These are phyloP conservation scores for Acronicta aceris DNA, from an alignment of 2,888 invertebrate genomes.

Conservation along the genomic window DNA sequence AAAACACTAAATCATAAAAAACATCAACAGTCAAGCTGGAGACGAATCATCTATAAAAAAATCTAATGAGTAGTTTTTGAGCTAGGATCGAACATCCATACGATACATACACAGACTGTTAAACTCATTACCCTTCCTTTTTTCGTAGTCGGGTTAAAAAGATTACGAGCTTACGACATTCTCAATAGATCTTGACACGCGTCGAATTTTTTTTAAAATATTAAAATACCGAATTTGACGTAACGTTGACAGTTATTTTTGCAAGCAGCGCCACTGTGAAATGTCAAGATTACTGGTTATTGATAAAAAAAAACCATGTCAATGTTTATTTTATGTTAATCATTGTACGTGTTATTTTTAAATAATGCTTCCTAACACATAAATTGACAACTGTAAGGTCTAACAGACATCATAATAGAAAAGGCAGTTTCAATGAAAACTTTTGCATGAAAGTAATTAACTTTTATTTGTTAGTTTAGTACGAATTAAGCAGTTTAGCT, in stretches of 20 bases:
- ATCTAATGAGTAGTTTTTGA: too few relatives aligned
- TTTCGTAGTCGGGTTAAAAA: too few relatives aligned
- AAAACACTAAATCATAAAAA: conserved; percentile 62
- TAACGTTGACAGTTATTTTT: conserved; percentile 14
- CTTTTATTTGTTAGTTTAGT: too few relatives aligned
- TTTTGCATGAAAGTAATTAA: neutral
- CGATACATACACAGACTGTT: too few relatives aligned
- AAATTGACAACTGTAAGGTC: too few relatives aligned
- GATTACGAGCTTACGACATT: conserved; percentile 42
- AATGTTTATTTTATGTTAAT: conserved; percentile 43
- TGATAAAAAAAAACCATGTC: conserved; percentile 24
- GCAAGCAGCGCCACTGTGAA: conserved; percentile 25
- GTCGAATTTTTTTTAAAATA: conserved; percentile 29
- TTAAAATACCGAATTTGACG: conserved; percentile 30
- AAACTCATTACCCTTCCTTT: too few relatives aligned
- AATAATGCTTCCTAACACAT: conserved; percentile 5
- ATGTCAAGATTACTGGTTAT: conserved; percentile 9
- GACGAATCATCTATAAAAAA: conserved; percentile 47
- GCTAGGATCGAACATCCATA: too few relatives aligned
- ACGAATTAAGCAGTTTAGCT: too few relatives aligned
- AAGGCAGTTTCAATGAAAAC: neutral
- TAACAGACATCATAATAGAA: neutral
- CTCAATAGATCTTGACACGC: neutral
- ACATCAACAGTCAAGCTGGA: conserved; percentile 59
- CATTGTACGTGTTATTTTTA: too few relatives aligned